Conservation (phyloP, 2,888 invertebrate species). For the Caenorhabditis virilis region DNA sequence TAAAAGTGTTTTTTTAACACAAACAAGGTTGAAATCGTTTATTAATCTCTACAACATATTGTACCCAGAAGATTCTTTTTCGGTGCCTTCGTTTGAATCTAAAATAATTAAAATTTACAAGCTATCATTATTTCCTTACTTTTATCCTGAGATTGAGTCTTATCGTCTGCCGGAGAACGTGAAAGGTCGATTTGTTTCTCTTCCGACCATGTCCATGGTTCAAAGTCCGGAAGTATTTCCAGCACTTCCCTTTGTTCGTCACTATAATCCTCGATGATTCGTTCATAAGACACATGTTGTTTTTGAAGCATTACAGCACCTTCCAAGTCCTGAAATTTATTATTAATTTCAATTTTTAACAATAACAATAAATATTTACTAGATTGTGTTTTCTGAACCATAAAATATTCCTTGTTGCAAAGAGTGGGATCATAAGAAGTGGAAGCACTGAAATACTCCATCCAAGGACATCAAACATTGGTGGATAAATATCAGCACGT, state of each 20-base stretch:
- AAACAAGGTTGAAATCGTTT: too few relatives aligned
- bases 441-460: slow-evolving; percentile 4
- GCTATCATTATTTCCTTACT: too few relatives aligned
- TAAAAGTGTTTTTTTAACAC: too few relatives aligned
- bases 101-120: too few relatives aligned
- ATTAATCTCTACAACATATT: too few relatives aligned
- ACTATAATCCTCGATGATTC: background rate
- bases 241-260: background rate
- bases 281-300: slow-evolving; percentile 1
- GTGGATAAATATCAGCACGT: background rate
- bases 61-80: too few relatives aligned
- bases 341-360: background rate
- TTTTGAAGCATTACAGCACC: background rate
- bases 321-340: background rate
- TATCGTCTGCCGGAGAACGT: too few relatives aligned
- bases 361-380: background rate
- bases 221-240: background rate
- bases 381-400: background rate
- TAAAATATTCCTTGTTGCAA: background rate
- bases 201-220: background rate
- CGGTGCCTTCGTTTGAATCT: too few relatives aligned
- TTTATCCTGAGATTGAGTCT: too few relatives aligned
- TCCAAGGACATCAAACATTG: slow-evolving; percentile 6
- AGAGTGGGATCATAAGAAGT: slow-evolving; percentile 4
- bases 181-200: background rate